These are phyloP conservation scores for Tetragonula clypearis DNA, from an alignment of 1,140 invertebrate genomes.

Conservation along the genomic window DNA sequence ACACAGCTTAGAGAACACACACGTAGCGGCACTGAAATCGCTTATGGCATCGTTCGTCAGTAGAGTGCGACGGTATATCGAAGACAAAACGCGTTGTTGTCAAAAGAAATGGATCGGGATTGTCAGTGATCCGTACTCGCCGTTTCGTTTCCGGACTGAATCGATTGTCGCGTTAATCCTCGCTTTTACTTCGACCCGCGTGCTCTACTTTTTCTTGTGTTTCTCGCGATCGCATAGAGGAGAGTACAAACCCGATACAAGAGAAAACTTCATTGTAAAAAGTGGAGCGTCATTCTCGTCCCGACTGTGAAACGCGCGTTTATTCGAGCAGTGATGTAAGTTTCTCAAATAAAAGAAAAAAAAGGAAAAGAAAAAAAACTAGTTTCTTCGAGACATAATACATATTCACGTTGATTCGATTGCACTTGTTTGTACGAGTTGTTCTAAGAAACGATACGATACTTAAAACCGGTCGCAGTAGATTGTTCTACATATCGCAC, in stretches of 20 bases:
- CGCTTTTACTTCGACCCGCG: slow-evolving; percentile 13
- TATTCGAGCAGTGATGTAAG: not conserved
- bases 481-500: not conserved
- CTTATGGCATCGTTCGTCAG: slow-evolving; percentile 55
- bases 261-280: slow-evolving; percentile 23
- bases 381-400: no score
- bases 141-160: not conserved
- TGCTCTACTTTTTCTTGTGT: slow-evolving; percentile 4
- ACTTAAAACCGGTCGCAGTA: not conserved
- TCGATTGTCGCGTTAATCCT: not conserved
- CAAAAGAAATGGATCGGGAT: slow-evolving; percentile 36
- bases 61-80: slow-evolving; percentile 51
- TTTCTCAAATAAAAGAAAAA: not conserved
- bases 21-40: slow-evolving; percentile 43
- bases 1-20: slow-evolving; percentile 16
- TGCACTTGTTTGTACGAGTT: not conserved
- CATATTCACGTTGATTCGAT: not conserved
- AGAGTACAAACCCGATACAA: not conserved
- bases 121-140: not conserved
- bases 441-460: not conserved
- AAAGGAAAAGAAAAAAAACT: not conserved
- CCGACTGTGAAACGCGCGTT: not conserved
- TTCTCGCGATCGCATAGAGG: not conserved
- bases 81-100: slow-evolving; percentile 22
- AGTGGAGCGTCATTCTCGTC: slow-evolving; percentile 10